Percentiles rank a stretch among this genome's conserved stretches.
phyloP scores from a whole-genome alignment of 2,888 invertebrate genomes.

The Calameuta idolon region DNA sequence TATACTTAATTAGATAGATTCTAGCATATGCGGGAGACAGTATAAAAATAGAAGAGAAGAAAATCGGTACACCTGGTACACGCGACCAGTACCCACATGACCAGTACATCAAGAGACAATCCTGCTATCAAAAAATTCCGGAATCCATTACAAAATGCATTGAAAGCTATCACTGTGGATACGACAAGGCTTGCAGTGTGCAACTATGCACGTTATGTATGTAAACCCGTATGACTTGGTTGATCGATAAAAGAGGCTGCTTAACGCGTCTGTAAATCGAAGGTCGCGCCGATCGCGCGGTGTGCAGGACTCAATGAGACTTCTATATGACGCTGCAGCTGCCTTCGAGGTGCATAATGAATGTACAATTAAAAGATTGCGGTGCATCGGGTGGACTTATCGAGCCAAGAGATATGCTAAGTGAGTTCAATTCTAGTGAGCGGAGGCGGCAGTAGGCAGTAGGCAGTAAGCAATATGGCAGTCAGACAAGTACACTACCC shows the following conservation, averaged over 20 bases:
- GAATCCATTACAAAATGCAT: not conserved
- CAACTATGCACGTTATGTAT: not conserved
- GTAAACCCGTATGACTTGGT: not conserved
- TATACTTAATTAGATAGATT: not conserved
- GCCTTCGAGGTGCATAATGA: conserved; percentile 47
- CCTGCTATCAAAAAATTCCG: not conserved
- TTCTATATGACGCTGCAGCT: conserved; percentile 53
- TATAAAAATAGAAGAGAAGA: not conserved
- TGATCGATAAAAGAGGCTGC: not conserved
- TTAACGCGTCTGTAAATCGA: not conserved
- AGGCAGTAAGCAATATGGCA: not conserved
- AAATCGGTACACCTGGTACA: not conserved
- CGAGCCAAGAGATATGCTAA: conserved; percentile 51
- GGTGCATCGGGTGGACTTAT: conserved; percentile 47
- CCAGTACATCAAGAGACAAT: not conserved
- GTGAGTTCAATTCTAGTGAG: conserved; percentile 30
- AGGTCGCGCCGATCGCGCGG: not conserved
- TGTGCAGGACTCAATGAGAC: conserved; percentile 30
- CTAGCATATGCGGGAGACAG: not conserved
- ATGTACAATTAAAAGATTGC: conserved; percentile 56
- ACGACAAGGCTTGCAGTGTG: not conserved
- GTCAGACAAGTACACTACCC: not conserved
- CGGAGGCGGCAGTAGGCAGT: conserved; percentile 14
- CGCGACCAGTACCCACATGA: not conserved
- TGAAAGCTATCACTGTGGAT: not conserved